Conservation (phyloP, 92 coral and sea anemone genomes). For the Anthopleura xanthogrammica region DNA sequence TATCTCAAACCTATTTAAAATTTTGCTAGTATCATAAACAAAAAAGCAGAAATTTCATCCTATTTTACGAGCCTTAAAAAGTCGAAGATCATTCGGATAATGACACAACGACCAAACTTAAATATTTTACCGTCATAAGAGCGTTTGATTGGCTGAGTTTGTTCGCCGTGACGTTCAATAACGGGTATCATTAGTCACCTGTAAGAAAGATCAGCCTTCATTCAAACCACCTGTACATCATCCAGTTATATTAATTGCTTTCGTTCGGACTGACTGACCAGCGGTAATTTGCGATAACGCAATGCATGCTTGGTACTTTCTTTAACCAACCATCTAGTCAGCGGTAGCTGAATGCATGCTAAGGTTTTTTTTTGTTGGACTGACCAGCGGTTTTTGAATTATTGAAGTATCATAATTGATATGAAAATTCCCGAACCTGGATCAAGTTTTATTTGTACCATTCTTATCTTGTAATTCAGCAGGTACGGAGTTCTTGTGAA, state of each 20-base stretch:
- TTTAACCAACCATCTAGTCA: not conserved
- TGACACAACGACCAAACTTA: conserved; percentile 17
- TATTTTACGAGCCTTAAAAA: not conserved
- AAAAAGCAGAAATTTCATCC: not conserved
- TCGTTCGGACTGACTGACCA: conserved; percentile 1
- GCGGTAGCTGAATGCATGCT: no score
- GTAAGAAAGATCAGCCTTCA: not conserved
- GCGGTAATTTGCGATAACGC: not conserved
- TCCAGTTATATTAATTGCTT: not conserved
- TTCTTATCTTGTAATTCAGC: no score
- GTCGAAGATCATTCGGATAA: conserved; percentile 6
- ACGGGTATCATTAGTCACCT: conserved; percentile 21
- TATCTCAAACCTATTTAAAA: not conserved
- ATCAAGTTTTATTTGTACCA: no score
- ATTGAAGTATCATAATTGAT: no score
- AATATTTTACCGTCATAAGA: conserved; percentile 1
- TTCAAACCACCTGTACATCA: conserved; percentile 6
- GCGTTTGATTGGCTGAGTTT: not conserved
- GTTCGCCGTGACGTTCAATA: conserved; percentile 9
- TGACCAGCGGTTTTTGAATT: no score
- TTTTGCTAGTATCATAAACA: not conserved
- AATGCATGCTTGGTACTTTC: not conserved
- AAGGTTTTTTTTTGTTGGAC: no score
- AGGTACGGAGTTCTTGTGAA: no score
- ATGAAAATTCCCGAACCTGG: no score